Evolutionary conservation across 2,888 invertebrate species (phyloP).

Genomic region (Oscheius myriophilus): DNA sequence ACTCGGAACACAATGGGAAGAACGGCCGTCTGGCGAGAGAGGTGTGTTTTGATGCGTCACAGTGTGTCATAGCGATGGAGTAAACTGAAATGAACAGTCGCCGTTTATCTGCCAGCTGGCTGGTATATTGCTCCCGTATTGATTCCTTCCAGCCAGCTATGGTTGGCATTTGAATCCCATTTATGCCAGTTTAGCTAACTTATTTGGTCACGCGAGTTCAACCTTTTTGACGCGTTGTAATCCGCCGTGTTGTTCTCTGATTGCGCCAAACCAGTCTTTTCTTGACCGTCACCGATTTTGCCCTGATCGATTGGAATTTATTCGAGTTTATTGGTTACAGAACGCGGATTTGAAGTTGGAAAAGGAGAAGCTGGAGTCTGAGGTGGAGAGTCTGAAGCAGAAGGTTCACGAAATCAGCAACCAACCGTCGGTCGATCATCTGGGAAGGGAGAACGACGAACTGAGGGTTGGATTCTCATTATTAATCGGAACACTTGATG

Average conservation of each 20-base stretch:
- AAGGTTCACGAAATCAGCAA: conserved; percentile 3
- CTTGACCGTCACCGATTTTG: not conserved
- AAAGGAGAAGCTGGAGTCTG: conserved; percentile 9
- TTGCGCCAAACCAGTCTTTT: conserved; percentile 20
- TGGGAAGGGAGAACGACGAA: conserved; percentile 24
- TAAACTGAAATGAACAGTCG: no score
- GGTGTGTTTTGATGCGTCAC: not conserved
- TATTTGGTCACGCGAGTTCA: no score
- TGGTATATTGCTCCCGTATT: no score
- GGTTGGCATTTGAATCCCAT: no score
- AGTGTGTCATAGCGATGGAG: no score
- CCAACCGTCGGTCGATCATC: not conserved
- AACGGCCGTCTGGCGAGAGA: not conserved
- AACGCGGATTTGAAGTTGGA: conserved; percentile 12
- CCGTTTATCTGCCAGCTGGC: no score
- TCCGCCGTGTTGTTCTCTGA: conserved; percentile 1
- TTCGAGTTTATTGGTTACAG: conserved; percentile 2
- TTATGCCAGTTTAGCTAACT: no score
- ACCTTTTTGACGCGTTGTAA: not conserved
- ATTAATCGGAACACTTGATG: not conserved
- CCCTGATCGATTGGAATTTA: not conserved
- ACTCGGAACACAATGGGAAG: no score
- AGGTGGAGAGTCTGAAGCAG: conserved; percentile 16
- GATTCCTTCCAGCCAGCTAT: no score
- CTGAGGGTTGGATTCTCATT: conserved; percentile 8